Evolutionary conservation across 2,888 invertebrate genomes (phyloP).

Genomic region (Apomyelois bistriatella): DNA sequence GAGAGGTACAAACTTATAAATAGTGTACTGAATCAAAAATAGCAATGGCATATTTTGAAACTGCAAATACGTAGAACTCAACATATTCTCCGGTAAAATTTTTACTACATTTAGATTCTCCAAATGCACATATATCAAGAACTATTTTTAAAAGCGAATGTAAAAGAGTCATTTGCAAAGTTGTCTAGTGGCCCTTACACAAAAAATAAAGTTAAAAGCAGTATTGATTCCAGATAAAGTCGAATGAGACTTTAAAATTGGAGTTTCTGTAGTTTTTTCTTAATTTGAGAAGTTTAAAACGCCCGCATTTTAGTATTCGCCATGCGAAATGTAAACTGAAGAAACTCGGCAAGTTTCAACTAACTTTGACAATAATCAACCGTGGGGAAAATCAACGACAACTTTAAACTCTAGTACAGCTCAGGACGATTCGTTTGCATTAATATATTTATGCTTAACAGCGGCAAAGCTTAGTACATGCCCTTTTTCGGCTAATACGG

Average conservation of each 20-base stretch:
- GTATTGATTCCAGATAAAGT: constrained; percentile 27
- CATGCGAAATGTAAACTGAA: constrained; percentile 49
- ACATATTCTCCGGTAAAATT: too few species aligned
- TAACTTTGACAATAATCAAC: constrained; percentile 59
- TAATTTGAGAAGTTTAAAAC: constrained; percentile 40
- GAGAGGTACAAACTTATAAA: too few species aligned
- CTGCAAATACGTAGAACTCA: too few species aligned
- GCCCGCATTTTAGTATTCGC: constrained; percentile 48
- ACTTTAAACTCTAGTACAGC: constrained; percentile 22
- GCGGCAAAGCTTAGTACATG: too few species aligned
- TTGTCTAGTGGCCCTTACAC: constrained; percentile 13
- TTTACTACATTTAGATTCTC: too few species aligned
- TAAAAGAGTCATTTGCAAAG: background rate
- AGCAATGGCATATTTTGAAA: too few species aligned
- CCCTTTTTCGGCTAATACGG: too few species aligned
- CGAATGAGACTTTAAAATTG: constrained; percentile 33
- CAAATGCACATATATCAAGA: too few species aligned
- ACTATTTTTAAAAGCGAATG: too few species aligned
- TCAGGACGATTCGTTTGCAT: constrained; percentile 16
- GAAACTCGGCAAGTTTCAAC: constrained; percentile 38
- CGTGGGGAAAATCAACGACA: constrained; percentile 40
- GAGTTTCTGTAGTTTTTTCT: constrained; percentile 41
- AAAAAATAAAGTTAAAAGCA: constrained; percentile 16
- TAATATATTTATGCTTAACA: background rate
- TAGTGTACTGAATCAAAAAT: too few species aligned